These are phyloP conservation scores for Cichladusa arquata DNA, from an alignment of 2,113 vertebrate genomes.

Conservation along the genomic window DNA sequence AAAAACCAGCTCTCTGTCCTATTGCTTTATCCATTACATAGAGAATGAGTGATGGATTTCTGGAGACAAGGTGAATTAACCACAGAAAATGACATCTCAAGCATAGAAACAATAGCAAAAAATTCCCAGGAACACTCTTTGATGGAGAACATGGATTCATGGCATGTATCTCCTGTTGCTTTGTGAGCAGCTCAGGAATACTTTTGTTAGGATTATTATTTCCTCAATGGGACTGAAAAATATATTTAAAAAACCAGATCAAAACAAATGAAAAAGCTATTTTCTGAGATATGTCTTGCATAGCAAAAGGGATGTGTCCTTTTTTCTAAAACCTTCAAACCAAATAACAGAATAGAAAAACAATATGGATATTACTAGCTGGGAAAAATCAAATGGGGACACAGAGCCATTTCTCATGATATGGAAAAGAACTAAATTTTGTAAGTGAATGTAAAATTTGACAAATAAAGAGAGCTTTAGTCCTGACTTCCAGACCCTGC, in stretches of 20 bases:
- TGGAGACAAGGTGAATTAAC: neutral
- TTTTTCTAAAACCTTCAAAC: neutral
- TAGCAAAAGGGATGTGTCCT: neutral
- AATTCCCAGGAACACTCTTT: neutral
- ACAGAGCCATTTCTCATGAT: neutral
- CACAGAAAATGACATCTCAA: neutral
- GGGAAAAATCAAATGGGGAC: neutral
- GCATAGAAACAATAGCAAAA: neutral
- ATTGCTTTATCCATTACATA: neutral
- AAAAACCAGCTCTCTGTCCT: neutral
- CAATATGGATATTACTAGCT: neutral
- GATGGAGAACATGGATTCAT: neutral
- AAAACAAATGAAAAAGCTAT: neutral
- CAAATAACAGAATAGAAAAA: neutral
- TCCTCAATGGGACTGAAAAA: neutral
- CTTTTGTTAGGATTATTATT: neutral
- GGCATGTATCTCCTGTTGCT: neutral
- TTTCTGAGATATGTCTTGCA: neutral
- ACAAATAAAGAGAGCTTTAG: neutral
- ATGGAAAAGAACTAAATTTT: neutral
- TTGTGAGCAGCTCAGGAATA: neutral
- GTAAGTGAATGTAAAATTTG: neutral
- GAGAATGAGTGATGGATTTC: neutral
- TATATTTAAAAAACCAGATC: neutral
- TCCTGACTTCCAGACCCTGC: neutral